phyloP scores from a whole-genome alignment of 1,140 invertebrate genomes.

The Drosophila ercepeae region DNA sequence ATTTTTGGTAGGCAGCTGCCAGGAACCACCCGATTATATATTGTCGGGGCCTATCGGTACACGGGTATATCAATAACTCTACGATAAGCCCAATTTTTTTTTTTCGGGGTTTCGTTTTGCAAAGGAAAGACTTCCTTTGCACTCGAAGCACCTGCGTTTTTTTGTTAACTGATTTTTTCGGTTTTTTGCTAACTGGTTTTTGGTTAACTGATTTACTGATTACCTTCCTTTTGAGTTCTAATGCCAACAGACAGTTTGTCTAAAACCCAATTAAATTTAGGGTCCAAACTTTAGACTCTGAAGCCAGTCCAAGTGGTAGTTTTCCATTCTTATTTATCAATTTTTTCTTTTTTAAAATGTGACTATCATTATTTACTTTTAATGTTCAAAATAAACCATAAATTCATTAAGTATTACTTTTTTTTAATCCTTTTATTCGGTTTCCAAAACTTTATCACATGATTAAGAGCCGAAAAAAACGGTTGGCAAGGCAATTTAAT shows the following conservation, averaged over 20 bases:
- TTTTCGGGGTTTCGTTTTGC: not conserved
- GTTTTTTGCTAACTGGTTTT: too few species aligned
- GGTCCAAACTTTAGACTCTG: not conserved
- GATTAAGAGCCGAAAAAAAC: not conserved
- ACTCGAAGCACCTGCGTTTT: not conserved
- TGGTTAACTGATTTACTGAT: not conserved
- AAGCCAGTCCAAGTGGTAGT: not conserved
- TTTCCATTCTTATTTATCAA: not conserved
- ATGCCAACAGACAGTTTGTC: conserved; percentile 28
- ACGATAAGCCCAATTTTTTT: conserved; percentile 15
- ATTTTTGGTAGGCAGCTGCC: not conserved
- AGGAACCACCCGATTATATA: not conserved
- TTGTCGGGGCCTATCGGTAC: conserved; percentile 5
- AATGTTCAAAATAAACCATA: too few species aligned
- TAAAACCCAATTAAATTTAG: conserved; percentile 3
- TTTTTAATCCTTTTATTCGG: too few species aligned
- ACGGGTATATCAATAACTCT: conserved; percentile 45
- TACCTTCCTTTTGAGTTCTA: conserved; percentile 11
- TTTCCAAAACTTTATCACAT: not conserved
- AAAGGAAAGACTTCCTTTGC: not conserved
- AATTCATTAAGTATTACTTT: too few species aligned
- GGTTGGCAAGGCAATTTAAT: too few species aligned
- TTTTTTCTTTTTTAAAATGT: not conserved
- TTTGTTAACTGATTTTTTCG: not conserved
- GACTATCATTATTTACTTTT: too few species aligned